Base-by-base conservation (phyloP, 1,140 invertebrate species). In the Sipha flava region DNA sequence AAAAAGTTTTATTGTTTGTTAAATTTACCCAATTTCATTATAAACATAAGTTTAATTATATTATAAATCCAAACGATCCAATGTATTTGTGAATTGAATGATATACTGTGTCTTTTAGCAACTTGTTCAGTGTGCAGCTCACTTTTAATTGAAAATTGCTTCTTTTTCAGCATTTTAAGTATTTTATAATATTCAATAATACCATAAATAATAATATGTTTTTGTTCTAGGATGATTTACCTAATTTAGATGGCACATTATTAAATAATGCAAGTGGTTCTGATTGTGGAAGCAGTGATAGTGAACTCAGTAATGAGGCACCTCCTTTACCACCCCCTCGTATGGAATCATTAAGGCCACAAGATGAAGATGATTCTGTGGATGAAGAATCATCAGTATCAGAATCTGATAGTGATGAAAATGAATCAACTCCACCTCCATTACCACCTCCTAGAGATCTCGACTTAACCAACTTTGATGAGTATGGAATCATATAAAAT, bases 361-460 rank as follows among this genome's bases (percentile, higher is more conserved):
- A 52, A 14, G 16, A 77, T 45, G 54, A 80, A 73, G 21, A 70
- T 45, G 26, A 72, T 34, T 72, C 34, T 45, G 79, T 23, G n/a
- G 37, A 68, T 45, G 37, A 79, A 21, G 26, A 64, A 34, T 26
- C 73, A 1, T 77, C 43, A 43, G 73, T 77, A 0, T 77, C 73
- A 57, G 73, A 77, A 29, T 77, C 73, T 54, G 73, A 77, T 29
- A 77, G 73, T 59, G 73, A 77, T 59, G 73, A 77, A 23, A 77
- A 34, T 57, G 73, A 59, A 57, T 77, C 31, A 52, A 75, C 59
- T 4, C 81, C 81, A 1, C 81, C 81, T n/a, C 80, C 80, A 14
- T 43, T 80, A 66, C 81, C 81, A 29, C 81, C 81, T 12, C 80
- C 80, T 1, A 77, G 81, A 72, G 64, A 80, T 80, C 40, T 66